A percentile compares a stretch with the other conserved stretches of the same genome.
These are phyloP conservation scores for Hemibagrus wyckioides DNA, from an alignment of 2,113 vertebrate species.

Conservation along the genomic window DNA sequence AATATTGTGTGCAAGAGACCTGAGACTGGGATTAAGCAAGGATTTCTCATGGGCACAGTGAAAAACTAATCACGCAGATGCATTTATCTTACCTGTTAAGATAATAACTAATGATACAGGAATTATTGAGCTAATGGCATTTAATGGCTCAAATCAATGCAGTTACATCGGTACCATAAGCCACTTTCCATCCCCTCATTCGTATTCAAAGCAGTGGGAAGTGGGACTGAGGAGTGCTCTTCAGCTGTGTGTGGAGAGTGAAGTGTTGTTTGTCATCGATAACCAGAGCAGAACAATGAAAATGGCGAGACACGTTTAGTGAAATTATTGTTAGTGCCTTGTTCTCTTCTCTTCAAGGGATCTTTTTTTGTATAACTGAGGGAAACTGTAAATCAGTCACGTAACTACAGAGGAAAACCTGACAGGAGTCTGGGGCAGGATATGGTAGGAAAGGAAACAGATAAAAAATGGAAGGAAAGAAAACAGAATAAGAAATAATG, in stretches of 20 bases:
- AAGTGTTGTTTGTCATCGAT: neutral
- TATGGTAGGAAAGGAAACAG: no score
- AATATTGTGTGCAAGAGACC: neutral
- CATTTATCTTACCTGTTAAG: slow-evolving; percentile 32
- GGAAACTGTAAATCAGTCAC: neutral
- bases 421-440: no score
- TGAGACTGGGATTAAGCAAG: neutral
- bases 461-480: no score
- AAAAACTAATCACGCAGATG: neutral
- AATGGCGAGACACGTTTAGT: neutral
- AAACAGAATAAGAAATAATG: no score
- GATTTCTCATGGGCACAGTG: neutral
- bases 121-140: slow-evolving; percentile 20
- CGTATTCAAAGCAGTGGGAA: slow-evolving; percentile 34
- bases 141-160: slow-evolving; percentile 39
- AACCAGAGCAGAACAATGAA: neutral
- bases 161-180: slow-evolving; percentile 23
- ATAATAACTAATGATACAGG: slow-evolving; percentile 16
- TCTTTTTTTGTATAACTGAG: neutral
- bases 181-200: slow-evolving; percentile 28
- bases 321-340: neutral
- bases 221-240: slow-evolving; percentile 19
- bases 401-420: neutral
- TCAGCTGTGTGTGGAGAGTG: neutral
- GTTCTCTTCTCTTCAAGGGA: neutral